These are phyloP conservation scores for Bettongia penicillata DNA, from an alignment of 2,113 vertebrate species.

Conservation along the genomic window DNA sequence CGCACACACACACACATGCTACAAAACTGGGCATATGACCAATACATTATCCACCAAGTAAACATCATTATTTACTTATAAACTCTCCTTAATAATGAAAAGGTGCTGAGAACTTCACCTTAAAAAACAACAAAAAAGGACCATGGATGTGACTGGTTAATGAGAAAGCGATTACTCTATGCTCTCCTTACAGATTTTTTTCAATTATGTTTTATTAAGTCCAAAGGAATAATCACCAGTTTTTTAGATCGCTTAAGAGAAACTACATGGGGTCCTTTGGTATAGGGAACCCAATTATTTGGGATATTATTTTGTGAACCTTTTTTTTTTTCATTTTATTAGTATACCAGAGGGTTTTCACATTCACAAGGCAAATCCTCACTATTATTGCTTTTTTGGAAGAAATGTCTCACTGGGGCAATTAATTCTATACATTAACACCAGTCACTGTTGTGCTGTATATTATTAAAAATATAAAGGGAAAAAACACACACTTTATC, in stretches of 20 bases:
- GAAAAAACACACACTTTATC: constrained; percentile 74
- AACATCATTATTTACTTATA: constrained; percentile 64
- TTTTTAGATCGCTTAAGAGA: constrained; percentile 82
- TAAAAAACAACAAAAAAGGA: constrained; percentile 71
- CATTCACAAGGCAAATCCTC: constrained; percentile 79
- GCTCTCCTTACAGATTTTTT: constrained; percentile 78
- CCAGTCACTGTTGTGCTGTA: constrained; percentile 71
- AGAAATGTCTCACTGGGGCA: constrained; percentile 83
- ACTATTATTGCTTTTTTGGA: constrained; percentile 86
- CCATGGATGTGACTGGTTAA: constrained; percentile 68
- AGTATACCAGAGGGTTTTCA: constrained; percentile 85
- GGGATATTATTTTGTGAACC: constrained; percentile 84
- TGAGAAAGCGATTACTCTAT: constrained; percentile 60
- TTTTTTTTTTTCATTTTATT: constrained; percentile 83
- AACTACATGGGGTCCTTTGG: constrained; percentile 85
- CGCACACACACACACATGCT: neutral
- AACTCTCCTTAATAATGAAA: constrained; percentile 60
- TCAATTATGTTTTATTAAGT: constrained; percentile 86
- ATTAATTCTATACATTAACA: constrained; percentile 87
- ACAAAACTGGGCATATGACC: constrained; percentile 29
- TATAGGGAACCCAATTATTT: constrained; percentile 86
- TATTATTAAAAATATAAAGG: constrained; percentile 74
- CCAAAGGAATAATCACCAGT: constrained; percentile 87
- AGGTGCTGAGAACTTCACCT: constrained; percentile 79
- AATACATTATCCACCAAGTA: constrained; percentile 68